Conservation (phyloP, 2,113 vertebrate genomes). For the Anolis carolinensis region DNA sequence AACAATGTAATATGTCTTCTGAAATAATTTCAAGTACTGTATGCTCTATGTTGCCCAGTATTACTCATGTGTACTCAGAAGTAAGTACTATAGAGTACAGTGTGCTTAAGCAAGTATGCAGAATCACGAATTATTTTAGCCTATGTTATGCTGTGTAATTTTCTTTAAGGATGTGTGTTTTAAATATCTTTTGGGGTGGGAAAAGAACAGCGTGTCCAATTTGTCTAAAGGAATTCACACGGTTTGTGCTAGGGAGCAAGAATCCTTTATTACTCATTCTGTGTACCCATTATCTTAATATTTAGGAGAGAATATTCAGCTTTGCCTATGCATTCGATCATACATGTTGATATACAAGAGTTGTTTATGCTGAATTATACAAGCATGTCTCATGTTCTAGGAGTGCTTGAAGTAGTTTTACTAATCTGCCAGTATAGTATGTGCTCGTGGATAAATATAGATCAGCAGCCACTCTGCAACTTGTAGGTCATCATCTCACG, state of each 20-base stretch:
- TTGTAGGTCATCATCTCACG: constrained; percentile 83
- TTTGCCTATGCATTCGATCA: constrained; percentile 13
- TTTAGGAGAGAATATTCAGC: constrained; percentile 31
- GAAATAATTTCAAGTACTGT: neutral
- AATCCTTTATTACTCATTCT: constrained; percentile 11
- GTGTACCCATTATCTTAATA: constrained; percentile 36
- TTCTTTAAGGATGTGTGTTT: constrained; percentile 56
- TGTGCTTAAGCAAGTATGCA: neutral
- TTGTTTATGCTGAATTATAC: constrained; percentile 72
- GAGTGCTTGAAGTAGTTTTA: constrained; percentile 79
- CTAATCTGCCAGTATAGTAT: constrained; percentile 89
- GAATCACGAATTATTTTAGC: constrained; percentile 1
- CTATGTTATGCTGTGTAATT: constrained; percentile 48
- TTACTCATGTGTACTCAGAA: neutral
- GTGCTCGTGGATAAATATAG: constrained; percentile 96
- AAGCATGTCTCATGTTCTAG: constrained; percentile 79
- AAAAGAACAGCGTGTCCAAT: constrained; percentile 39
- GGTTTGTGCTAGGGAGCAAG: constrained; percentile 44
- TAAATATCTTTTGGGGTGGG: constrained; percentile 56
- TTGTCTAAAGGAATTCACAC: constrained; percentile 55
- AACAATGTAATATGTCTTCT: neutral
- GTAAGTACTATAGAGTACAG: neutral
- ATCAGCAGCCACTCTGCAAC: constrained; percentile 79
- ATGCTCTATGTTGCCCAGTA: neutral
- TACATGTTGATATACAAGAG: constrained; percentile 18